These are phyloP conservation scores for Spodoptera frugiperda DNA, from an alignment of 1,140 invertebrate species.

Conservation along the genomic window DNA sequence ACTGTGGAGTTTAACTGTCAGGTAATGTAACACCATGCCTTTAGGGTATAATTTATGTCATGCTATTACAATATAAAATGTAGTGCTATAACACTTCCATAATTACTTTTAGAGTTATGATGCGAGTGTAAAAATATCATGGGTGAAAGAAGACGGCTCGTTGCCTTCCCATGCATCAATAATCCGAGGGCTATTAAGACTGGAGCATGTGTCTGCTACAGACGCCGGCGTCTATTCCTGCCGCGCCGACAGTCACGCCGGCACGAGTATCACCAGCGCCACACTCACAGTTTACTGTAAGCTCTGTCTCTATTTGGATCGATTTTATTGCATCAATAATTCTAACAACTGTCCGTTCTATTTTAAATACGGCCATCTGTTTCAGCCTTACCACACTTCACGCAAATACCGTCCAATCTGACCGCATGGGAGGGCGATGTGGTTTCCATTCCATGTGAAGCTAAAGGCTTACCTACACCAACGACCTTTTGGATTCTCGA, in stretches of 20 bases:
- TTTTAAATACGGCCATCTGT: conserved; percentile 82
- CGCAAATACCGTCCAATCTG: conserved; percentile 94
- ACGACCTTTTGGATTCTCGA: conserved; percentile 96
- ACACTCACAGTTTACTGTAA: conserved; percentile 84
- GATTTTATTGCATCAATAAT: conserved; percentile 77
- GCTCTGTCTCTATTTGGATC: conserved; percentile 60
- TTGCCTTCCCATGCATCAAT: conserved; percentile 92
- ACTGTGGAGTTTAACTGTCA: conserved; percentile 85
- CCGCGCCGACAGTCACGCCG: conserved; percentile 83
- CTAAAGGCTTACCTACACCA: conserved; percentile 95
- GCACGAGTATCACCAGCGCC: conserved; percentile 81
- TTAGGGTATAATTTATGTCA: conserved; percentile 11
- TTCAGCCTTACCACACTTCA: conserved; percentile 96
- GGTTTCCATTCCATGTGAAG: conserved; percentile 95
- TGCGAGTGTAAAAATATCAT: conserved; percentile 80
- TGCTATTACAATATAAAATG: background rate
- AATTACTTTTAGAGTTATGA: conserved; percentile 79
- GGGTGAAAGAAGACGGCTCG: conserved; percentile 79
- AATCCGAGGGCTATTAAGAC: conserved; percentile 84
- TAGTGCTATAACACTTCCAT: conserved; percentile 10
- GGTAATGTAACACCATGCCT: conserved; percentile 63
- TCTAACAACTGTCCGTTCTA: conserved; percentile 73
- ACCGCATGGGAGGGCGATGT: conserved; percentile 92
- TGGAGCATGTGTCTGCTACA: conserved; percentile 80
- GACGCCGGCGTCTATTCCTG: conserved; percentile 85